These are phyloP conservation scores for Platorchestia sp. DNA, from an alignment of 1,140 invertebrate genomes.

Conservation along the genomic window DNA sequence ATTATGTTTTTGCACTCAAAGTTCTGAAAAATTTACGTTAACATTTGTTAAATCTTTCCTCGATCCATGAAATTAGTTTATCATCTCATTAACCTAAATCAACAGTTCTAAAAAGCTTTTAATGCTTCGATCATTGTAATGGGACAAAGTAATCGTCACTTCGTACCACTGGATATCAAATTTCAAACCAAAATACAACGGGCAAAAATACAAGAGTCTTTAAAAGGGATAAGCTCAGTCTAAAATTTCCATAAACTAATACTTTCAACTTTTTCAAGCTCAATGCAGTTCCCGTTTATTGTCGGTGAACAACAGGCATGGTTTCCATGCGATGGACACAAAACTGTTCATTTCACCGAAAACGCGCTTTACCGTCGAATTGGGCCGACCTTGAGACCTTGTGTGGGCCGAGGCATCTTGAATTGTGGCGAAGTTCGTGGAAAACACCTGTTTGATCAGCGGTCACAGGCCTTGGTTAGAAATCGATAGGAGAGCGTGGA, in stretches of 20 bases:
- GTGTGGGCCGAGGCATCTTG: neutral
- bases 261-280: neutral
- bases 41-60: no score
- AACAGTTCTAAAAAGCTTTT: neutral
- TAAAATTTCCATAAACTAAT: neutral
- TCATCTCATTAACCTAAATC: neutral
- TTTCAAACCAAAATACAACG: neutral
- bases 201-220: neutral
- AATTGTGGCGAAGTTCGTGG: neutral
- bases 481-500: neutral
- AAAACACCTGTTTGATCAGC: slow-evolving; percentile 7
- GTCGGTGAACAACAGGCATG: neutral
- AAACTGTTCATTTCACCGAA: neutral
- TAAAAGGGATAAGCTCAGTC: neutral
- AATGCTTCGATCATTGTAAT: neutral
- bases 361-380: neutral
- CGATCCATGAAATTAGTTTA: neutral
- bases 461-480: neutral
- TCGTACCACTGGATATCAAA: neutral
- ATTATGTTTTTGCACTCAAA: no score
- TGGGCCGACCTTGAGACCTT: neutral
- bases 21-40: no score
- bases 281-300: neutral
- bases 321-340: neutral
- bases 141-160: neutral